phyloP scores from a whole-genome alignment of 2,113 vertebrate species.

The Xiphias gladius region DNA sequence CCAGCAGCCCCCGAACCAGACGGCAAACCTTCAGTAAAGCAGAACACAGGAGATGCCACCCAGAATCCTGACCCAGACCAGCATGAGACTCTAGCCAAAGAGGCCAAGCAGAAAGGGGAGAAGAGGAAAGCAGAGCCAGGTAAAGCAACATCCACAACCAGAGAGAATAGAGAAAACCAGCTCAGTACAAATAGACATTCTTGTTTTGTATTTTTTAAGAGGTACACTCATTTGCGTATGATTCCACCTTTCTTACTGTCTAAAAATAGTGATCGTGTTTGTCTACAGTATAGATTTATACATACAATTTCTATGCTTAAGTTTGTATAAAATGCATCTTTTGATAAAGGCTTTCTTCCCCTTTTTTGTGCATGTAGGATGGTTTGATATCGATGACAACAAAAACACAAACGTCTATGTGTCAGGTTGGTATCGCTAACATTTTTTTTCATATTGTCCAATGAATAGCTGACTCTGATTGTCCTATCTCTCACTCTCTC shows the following conservation, averaged over 20 bases:
- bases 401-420: constrained; percentile 98
- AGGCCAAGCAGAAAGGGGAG: constrained; percentile 88
- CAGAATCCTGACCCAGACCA: constrained; percentile 60
- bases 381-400: constrained; percentile 94
- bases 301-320: background rate
- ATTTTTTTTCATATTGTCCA: background rate
- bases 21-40: constrained; percentile 52
- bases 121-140: constrained; percentile 93
- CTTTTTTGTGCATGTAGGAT: constrained; percentile 83
- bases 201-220: no score
- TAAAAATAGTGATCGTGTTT: background rate
- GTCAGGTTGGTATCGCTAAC: constrained; percentile 85
- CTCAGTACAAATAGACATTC: background rate
- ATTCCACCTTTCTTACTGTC: background rate
- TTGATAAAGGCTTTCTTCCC: background rate
- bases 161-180: background rate
- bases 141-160: constrained; percentile 31
- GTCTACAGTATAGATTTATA: background rate
- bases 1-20: constrained; percentile 55
- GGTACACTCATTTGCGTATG: no score
- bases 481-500: background rate
- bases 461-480: background rate
- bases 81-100: constrained; percentile 67
- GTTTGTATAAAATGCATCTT: background rate
- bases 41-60: constrained; percentile 40